These are phyloP conservation scores for Psylliodes chrysocephalus DNA, from an alignment of 2,888 invertebrate genomes.

Conservation along the genomic window DNA sequence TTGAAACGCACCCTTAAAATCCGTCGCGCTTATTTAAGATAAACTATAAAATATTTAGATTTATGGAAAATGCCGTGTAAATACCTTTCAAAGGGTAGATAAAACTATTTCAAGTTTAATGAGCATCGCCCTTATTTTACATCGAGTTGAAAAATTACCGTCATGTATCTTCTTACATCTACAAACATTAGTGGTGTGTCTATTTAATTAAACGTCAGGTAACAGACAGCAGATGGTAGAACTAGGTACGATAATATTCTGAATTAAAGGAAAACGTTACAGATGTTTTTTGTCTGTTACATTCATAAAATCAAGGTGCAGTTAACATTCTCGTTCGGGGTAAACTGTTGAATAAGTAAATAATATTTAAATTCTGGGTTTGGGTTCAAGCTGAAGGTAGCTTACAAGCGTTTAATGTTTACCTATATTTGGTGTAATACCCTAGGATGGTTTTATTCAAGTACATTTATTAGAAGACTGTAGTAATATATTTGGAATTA, in stretches of 20 bases:
- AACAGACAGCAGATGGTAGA: not conserved
- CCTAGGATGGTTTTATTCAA: too few species aligned
- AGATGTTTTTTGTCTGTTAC: not conserved
- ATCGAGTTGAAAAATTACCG: not conserved
- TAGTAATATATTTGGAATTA: too few species aligned
- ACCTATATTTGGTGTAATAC: too few species aligned
- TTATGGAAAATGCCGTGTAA: slow-evolving; percentile 7
- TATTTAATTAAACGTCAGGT: not conserved
- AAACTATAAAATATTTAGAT: not conserved
- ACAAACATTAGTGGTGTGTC: slow-evolving; percentile 6
- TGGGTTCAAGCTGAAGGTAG: too few species aligned
- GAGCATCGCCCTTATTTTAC: slow-evolving; percentile 8
- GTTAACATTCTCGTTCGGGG: not conserved
- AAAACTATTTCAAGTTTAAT: slow-evolving; percentile 8
- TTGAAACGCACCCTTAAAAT: too few species aligned
- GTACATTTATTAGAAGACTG: too few species aligned
- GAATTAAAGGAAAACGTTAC: not conserved
- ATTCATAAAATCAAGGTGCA: not conserved
- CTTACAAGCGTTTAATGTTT: too few species aligned
- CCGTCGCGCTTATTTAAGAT: too few species aligned
- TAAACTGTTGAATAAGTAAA: too few species aligned
- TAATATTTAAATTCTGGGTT: too few species aligned
- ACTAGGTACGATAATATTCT: not conserved
- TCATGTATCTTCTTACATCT: slow-evolving; percentile 12
- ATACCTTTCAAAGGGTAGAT: slow-evolving; percentile 6